phyloP scores from a whole-genome alignment of 2,888 invertebrate genomes.

The Drosophila greeni region DNA sequence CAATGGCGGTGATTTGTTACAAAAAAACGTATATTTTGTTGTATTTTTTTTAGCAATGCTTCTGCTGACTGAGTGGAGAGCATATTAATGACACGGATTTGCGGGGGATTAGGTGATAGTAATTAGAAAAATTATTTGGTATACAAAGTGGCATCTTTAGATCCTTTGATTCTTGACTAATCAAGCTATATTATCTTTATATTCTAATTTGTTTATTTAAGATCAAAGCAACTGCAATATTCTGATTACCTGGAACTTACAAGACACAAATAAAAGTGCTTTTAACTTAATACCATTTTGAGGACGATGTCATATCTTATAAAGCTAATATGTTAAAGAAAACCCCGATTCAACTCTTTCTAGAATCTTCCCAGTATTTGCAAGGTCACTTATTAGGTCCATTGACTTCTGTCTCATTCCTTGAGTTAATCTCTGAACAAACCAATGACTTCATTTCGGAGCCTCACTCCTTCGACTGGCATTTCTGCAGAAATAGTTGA shows the following conservation, averaged over 20 bases:
- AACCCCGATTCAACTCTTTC: background rate
- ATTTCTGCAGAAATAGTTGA: constrained; percentile 17
- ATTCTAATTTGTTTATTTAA: background rate
- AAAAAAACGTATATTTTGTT: background rate
- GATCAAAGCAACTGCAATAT: no score
- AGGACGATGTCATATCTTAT: background rate
- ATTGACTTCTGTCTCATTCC: constrained; percentile 45
- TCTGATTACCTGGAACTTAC: background rate
- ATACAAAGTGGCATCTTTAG: background rate
- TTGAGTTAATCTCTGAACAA: constrained; percentile 60
- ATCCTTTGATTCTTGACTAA: background rate
- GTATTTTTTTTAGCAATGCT: background rate
- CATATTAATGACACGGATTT: background rate
- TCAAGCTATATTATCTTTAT: background rate
- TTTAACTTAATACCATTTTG: background rate
- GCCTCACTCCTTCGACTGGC: constrained; percentile 15
- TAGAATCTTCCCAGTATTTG: background rate
- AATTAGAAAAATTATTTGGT: background rate
- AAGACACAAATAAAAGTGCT: background rate
- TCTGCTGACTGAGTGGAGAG: no score
- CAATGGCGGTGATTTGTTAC: constrained; percentile 3
- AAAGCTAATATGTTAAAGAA: background rate
- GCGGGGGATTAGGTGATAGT: background rate
- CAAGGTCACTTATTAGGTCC: background rate
- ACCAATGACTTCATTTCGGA: constrained; percentile 66